Conservation (phyloP, 2,113 vertebrate genomes). For the Lontra canadensis region DNA sequence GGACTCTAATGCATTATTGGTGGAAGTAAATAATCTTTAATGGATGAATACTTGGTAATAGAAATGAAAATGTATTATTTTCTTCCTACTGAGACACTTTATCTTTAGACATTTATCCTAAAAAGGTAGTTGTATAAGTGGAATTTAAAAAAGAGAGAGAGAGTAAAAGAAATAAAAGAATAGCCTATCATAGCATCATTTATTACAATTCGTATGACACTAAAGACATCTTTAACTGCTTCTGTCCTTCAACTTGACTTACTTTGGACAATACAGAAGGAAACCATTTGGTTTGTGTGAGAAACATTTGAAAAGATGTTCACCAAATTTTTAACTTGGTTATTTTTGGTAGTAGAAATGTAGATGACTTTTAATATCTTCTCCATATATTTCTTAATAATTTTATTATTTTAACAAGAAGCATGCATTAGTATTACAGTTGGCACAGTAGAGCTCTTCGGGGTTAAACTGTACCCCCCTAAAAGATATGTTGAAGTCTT, state of each 20-base stretch:
- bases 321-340: background rate
- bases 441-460: background rate
- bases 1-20: background rate
- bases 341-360: background rate
- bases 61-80: background rate
- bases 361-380: constrained; percentile 5
- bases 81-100: background rate
- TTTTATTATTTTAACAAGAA: constrained; percentile 39
- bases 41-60: background rate
- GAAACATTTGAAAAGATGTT: constrained; percentile 28
- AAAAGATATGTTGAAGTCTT: background rate
- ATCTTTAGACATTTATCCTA: background rate
- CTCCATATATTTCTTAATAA: background rate
- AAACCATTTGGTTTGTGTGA: background rate
- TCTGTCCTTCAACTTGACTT: constrained; percentile 7
- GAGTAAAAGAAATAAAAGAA: background rate
- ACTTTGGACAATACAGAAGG: constrained; percentile 1
- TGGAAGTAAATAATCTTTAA: background rate
- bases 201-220: background rate
- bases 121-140: background rate
- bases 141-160: background rate
- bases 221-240: background rate
- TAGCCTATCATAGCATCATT: background rate
- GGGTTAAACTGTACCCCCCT: background rate
- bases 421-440: background rate